Conservation (phyloP, 2,797 vertebrate species). For the Poecilia velifera region DNA sequence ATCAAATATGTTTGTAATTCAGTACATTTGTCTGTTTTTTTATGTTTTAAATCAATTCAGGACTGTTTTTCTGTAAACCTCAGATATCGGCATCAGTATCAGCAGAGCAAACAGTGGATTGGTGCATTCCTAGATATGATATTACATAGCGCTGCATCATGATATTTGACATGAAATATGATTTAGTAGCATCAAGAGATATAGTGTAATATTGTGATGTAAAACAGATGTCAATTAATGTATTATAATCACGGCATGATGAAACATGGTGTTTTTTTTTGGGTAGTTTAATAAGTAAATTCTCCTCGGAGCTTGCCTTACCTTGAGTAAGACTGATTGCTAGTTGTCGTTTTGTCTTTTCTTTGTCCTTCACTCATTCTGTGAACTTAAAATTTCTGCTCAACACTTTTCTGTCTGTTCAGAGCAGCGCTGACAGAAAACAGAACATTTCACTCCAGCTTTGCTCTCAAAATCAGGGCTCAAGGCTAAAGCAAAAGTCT, state of each 20-base stretch:
- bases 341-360: conserved; percentile 14
- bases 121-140: background rate
- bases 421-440: conserved; percentile 35
- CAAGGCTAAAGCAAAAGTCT: conserved; percentile 38
- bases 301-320: background rate
- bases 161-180: background rate
- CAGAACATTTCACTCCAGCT: conserved; percentile 46
- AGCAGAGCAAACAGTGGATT: too few relatives aligned
- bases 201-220: background rate
- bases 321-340: background rate
- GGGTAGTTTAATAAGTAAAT: background rate
- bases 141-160: background rate
- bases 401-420: conserved; percentile 50
- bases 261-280: background rate
- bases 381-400: conserved; percentile 40
- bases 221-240: background rate
- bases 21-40: too few relatives aligned
- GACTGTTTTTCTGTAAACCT: too few relatives aligned
- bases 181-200: background rate
- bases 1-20: too few relatives aligned
- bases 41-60: too few relatives aligned
- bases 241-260: background rate
- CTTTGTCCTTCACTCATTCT: conserved; percentile 32
- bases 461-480: conserved; percentile 29
- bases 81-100: too few relatives aligned